Conservation (phyloP, 2,797 vertebrate species). For the Gallinago solitaria region DNA sequence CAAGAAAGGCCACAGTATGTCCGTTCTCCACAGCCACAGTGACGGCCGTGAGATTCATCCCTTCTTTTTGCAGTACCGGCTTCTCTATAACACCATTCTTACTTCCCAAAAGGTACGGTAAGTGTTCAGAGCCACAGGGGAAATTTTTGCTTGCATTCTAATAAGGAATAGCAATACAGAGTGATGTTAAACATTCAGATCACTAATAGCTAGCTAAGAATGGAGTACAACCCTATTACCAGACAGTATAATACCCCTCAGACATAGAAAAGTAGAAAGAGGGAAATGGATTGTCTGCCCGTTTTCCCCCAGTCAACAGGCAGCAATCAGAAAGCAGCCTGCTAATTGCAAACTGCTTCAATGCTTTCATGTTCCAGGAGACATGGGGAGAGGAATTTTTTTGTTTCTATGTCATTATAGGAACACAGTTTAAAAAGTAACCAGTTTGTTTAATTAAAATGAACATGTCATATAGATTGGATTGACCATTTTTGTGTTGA, state of each 20-base stretch:
- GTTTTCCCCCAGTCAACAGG: neutral
- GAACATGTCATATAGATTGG: neutral
- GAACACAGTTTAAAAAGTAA: neutral
- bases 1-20: constrained; percentile 90
- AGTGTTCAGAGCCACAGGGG: constrained; percentile 79
- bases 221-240: neutral
- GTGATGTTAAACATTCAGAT: constrained; percentile 40
- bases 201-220: constrained; percentile 26
- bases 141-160: constrained; percentile 75
- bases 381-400: neutral
- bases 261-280: neutral
- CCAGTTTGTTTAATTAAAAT: neutral
- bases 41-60: constrained; percentile 85
- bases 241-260: constrained; percentile 4
- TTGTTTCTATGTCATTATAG: neutral
- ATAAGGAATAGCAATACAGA: constrained; percentile 47
- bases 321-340: constrained; percentile 6
- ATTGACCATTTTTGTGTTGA: neutral
- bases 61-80: constrained; percentile 71
- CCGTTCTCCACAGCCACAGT: constrained; percentile 87
- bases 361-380: neutral
- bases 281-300: neutral
- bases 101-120: constrained; percentile 91
- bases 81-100: constrained; percentile 76
- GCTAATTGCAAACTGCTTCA: neutral